Percentiles rank a stretch among this genome's conserved stretches.
Evolutionary conservation across 2,113 vertebrate genomes (phyloP).

Genomic region (Amphiprion percula): DNA sequence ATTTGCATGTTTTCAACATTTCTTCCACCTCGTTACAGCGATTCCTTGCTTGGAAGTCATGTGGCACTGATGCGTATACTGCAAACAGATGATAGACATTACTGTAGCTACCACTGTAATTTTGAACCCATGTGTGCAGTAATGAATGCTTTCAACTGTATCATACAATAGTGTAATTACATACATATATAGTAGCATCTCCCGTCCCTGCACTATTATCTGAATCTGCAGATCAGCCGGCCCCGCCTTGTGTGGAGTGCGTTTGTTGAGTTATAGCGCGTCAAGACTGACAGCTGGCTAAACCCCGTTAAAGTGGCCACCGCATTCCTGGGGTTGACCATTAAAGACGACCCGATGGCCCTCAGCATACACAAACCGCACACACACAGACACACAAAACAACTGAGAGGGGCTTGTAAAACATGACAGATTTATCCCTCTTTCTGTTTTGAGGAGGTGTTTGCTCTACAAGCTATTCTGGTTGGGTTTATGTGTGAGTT

Average conservation of each 20-base stretch:
- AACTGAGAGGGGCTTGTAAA: slow-evolving; percentile 54
- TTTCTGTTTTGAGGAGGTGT: slow-evolving; percentile 43
- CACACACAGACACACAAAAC: slow-evolving; percentile 18
- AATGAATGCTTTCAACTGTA: slow-evolving; percentile 4
- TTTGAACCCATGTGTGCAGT: neutral
- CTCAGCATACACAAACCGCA: slow-evolving; percentile 27
- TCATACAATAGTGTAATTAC: neutral
- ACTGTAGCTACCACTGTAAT: neutral
- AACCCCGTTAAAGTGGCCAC: slow-evolving; percentile 74
- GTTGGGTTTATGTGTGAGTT: slow-evolving; percentile 30
- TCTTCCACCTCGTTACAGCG: neutral
- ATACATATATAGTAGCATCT: neutral
- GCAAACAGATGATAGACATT: neutral
- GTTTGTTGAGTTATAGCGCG: slow-evolving; percentile 73
- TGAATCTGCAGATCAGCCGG: neutral
- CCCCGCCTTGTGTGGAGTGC: neutral
- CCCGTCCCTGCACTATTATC: neutral
- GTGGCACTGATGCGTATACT: neutral
- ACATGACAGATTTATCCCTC: slow-evolving; percentile 58
- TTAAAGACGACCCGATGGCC: slow-evolving; percentile 70
- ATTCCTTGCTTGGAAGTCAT: slow-evolving; percentile 1
- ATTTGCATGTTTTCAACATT: neutral
- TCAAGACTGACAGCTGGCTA: slow-evolving; percentile 78
- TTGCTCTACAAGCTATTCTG: slow-evolving; percentile 34
- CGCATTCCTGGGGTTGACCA: slow-evolving; percentile 73